Evolutionary conservation across 2,113 vertebrate species (phyloP).

Genomic region (Leptosomus discolor): DNA sequence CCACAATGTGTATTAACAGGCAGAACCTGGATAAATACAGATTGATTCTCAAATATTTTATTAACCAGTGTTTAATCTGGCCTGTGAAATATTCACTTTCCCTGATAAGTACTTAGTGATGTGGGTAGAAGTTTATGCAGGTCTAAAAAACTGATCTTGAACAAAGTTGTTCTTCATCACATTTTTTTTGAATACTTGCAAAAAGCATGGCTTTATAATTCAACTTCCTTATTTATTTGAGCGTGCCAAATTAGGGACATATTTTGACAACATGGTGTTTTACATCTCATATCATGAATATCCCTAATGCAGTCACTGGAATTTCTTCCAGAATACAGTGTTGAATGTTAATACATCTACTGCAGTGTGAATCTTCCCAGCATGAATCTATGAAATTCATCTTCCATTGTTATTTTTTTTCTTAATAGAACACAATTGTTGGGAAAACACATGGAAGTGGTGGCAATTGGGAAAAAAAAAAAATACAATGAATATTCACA

Average conservation of each 20-base stretch:
- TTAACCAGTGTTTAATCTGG: not conserved
- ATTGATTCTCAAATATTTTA: not conserved
- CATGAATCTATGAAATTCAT: not conserved
- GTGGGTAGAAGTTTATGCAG: not conserved
- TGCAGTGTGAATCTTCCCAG: not conserved
- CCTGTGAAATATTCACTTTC: constrained; percentile 21
- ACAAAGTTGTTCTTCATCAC: not conserved
- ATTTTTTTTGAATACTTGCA: not conserved
- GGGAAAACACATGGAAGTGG: not conserved
- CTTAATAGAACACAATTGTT: not conserved
- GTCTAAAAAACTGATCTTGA: not conserved
- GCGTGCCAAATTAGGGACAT: not conserved
- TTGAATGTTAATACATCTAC: not conserved
- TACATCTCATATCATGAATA: not conserved
- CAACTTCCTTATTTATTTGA: not conserved
- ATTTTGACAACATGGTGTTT: not conserved
- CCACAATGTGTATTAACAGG: not conserved
- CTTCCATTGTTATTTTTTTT: not conserved
- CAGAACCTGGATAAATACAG: not conserved
- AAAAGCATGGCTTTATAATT: not conserved
- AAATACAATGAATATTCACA: not conserved
- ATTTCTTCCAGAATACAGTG: not conserved
- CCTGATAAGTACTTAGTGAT: not conserved
- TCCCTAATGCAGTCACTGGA: not conserved
- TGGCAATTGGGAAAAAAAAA: not conserved